Conservation (phyloP, 1,140 invertebrate species). For the Hormaphis cornu region DNA sequence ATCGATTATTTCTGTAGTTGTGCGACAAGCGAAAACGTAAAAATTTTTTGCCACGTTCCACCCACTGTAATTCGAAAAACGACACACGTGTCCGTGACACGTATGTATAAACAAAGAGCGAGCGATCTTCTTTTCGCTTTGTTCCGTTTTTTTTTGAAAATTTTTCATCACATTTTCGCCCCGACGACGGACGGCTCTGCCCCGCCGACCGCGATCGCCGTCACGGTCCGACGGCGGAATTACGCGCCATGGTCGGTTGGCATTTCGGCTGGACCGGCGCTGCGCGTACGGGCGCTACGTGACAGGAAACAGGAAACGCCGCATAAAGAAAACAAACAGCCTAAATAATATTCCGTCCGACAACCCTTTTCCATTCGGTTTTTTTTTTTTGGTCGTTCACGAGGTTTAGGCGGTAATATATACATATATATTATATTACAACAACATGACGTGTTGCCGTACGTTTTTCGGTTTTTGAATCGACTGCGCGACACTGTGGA, state of each 20-base stretch:
- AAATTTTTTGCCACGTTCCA: too few relatives aligned
- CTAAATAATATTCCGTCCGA: constrained; percentile 23
- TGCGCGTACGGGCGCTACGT: constrained; percentile 19
- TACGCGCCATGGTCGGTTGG: constrained; percentile 15
- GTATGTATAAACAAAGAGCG: background rate
- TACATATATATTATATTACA: background rate
- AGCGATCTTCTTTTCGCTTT: too few relatives aligned
- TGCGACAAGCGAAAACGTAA: too few relatives aligned
- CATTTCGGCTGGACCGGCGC: constrained; percentile 6
- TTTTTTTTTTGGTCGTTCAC: constrained; percentile 1
- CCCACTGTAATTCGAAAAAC: too few relatives aligned
- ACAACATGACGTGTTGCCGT: too few relatives aligned
- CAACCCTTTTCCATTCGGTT: constrained; percentile 21
- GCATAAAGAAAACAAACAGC: constrained; percentile 29
- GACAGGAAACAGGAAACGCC: constrained; percentile 29
- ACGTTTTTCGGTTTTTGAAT: too few relatives aligned
- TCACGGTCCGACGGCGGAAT: constrained; percentile 26
- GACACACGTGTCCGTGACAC: too few relatives aligned
- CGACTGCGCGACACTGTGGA: too few relatives aligned
- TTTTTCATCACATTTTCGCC: background rate
- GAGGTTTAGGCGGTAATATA: background rate
- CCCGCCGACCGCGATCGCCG: background rate
- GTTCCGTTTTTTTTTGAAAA: background rate
- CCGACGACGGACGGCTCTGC: background rate
- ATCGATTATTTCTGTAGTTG: too few relatives aligned